Conservation (phyloP, 2,888 invertebrate species). For the Schizotus pectinicornis region DNA sequence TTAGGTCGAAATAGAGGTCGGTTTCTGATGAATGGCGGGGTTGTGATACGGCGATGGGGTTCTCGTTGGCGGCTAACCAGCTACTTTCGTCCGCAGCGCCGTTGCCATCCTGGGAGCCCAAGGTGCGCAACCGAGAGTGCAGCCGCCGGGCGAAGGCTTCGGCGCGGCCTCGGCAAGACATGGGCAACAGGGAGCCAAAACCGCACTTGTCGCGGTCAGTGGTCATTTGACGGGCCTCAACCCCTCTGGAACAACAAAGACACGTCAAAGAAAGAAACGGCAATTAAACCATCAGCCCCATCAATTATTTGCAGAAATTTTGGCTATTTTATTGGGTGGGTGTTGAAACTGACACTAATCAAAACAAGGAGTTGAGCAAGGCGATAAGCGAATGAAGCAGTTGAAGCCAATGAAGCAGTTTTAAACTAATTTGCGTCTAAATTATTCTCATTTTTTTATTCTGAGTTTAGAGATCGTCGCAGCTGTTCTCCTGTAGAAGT, state of each 20-base stretch:
- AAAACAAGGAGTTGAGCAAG: too few species aligned
- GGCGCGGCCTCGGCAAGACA: slow-evolving; percentile 81
- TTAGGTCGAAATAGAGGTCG: slow-evolving; percentile 71
- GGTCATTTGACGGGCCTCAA: slow-evolving; percentile 39
- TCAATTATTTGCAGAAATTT: too few species aligned
- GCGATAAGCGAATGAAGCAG: too few species aligned
- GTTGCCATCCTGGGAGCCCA: slow-evolving; percentile 64
- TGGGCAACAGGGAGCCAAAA: slow-evolving; percentile 72
- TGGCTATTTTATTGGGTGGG: too few species aligned
- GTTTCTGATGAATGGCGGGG: slow-evolving; percentile 62
- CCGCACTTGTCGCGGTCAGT: slow-evolving; percentile 66
- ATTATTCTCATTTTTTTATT: too few species aligned
- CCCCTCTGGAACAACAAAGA: slow-evolving; percentile 7
- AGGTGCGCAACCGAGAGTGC: slow-evolving; percentile 74
- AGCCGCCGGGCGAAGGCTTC: slow-evolving; percentile 82
- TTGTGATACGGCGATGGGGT: slow-evolving; percentile 54
- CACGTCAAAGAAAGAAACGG: too few species aligned
- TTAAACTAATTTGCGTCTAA: too few species aligned
- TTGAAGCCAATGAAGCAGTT: too few species aligned
- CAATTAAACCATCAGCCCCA: too few species aligned
- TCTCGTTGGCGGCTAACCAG: slow-evolving; percentile 50
- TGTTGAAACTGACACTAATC: too few species aligned
- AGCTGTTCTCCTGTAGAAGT: too few species aligned
- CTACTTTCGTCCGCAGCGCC: slow-evolving; percentile 41
- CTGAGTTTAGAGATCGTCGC: too few species aligned